phyloP scores from a whole-genome alignment of 2,888 invertebrate genomes.

The Nemoura dubitans region DNA sequence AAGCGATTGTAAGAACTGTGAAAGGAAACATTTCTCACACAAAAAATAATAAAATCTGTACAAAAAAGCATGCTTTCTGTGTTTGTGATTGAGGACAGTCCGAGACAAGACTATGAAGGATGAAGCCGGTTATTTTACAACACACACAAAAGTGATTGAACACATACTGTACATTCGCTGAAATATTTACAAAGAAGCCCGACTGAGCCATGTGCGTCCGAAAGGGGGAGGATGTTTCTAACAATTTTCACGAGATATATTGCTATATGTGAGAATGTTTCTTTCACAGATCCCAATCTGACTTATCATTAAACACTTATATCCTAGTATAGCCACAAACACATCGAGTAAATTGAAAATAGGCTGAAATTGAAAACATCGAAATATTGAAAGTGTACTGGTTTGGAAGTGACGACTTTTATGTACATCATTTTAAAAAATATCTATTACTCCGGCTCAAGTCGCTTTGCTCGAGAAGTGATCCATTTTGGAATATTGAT shows the following conservation, averaged over 20 bases:
- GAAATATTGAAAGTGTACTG: constrained; percentile 43
- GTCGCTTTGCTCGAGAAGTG: constrained; percentile 1
- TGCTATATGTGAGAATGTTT: constrained; percentile 74
- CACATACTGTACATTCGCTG: constrained; percentile 60
- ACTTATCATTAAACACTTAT: constrained; percentile 57
- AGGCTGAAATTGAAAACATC: constrained; percentile 49
- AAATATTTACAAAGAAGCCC: constrained; percentile 69
- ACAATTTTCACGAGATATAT: constrained; percentile 25
- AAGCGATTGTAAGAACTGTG: constrained; percentile 87
- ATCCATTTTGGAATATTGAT: neutral
- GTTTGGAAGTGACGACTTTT: constrained; percentile 39
- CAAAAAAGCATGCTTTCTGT: constrained; percentile 70
- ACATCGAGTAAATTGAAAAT: neutral
- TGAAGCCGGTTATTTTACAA: constrained; percentile 46
- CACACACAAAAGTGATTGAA: constrained; percentile 45
- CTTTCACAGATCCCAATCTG: constrained; percentile 83
- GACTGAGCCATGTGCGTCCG: constrained; percentile 36
- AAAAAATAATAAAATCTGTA: constrained; percentile 40
- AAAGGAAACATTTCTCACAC: constrained; percentile 84
- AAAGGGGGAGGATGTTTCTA: constrained; percentile 25
- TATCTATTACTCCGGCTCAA: neutral
- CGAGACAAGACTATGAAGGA: constrained; percentile 49
- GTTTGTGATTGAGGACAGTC: constrained; percentile 60
- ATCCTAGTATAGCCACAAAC: neutral
- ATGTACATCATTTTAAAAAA: constrained; percentile 44